Evolutionary conservation across 2,113 vertebrate genomes (phyloP).

Genomic region (Bucco capensis): DNA sequence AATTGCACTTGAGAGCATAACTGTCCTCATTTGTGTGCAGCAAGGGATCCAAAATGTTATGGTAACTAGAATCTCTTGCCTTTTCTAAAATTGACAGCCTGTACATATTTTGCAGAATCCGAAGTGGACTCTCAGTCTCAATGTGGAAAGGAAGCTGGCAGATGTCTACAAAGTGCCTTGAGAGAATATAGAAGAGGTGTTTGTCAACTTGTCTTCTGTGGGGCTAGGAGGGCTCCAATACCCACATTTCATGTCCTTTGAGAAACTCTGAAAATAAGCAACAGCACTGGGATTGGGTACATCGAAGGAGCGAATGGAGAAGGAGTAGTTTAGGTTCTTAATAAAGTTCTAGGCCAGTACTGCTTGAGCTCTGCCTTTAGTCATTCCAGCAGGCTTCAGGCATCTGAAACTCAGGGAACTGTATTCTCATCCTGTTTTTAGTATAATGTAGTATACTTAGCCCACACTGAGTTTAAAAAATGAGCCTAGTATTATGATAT

Average conservation of each 20-base stretch:
- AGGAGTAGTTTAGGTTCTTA: fast-evolving
- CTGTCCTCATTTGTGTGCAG: background rate
- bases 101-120: background rate
- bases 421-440: background rate
- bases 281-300: background rate
- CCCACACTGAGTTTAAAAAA: background rate
- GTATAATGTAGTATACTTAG: background rate
- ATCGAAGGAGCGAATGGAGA: background rate
- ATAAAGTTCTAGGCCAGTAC: background rate
- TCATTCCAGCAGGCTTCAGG: background rate
- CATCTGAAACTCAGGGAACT: background rate
- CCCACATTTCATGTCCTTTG: background rate
- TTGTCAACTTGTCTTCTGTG: background rate
- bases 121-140: background rate
- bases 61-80: background rate
- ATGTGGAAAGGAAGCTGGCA: background rate
- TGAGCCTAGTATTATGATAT: background rate
- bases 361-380: background rate
- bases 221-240: background rate
- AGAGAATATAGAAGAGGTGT: background rate
- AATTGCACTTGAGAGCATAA: background rate
- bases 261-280: background rate
- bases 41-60: background rate
- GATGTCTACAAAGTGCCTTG: background rate
- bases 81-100: background rate